Conservation (phyloP, 2,113 vertebrate species). For the Pomatostomus ruficeps region DNA sequence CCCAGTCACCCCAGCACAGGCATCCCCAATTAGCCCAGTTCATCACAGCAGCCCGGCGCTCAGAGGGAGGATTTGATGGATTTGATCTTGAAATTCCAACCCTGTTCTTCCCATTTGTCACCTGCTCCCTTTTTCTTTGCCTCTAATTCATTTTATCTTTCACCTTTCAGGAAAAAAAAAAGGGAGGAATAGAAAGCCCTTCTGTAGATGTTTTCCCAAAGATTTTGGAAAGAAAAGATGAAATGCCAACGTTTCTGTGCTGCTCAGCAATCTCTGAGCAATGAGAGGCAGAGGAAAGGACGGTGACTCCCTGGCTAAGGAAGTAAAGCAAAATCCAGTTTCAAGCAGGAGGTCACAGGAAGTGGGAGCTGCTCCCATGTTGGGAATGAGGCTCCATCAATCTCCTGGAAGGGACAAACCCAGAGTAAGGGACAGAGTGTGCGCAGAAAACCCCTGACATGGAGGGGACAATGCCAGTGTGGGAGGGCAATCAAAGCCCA, state of each 20-base stretch:
- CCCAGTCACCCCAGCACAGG: background rate
- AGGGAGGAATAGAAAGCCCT: background rate
- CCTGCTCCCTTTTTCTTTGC: background rate
- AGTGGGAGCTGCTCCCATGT: background rate
- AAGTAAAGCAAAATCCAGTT: background rate
- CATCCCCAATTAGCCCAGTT: background rate
- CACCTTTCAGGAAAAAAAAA: background rate
- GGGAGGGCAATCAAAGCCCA: background rate
- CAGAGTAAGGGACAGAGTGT: rapidly evolving
- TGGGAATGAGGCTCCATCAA: background rate
- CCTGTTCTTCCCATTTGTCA: background rate
- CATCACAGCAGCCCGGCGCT: background rate
- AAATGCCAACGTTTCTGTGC: background rate
- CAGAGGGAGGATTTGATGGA: background rate
- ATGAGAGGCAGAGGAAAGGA: background rate
- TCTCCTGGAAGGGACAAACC: background rate
- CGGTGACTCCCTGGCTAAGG: background rate
- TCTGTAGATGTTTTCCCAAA: background rate
- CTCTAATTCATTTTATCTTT: conserved; percentile 1
- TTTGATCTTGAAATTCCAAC: background rate
- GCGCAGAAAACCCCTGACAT: background rate
- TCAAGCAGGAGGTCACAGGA: background rate
- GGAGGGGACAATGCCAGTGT: rapidly evolving
- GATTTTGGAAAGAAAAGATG: background rate
- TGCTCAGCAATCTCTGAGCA: background rate